Conservation (phyloP, 2,888 invertebrate genomes). For the Synergus gifuensis region DNA sequence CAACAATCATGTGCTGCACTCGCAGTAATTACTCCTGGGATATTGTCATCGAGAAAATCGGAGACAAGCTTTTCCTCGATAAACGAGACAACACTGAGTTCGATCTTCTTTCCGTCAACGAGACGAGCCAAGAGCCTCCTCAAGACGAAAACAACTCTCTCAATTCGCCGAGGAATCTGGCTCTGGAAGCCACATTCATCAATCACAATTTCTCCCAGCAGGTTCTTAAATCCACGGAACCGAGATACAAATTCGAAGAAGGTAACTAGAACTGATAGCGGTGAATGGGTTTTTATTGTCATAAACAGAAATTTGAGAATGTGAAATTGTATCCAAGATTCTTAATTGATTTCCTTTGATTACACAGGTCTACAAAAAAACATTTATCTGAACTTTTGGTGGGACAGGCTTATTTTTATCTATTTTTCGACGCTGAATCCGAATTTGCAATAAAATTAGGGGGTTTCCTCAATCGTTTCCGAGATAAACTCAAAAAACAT, state of each 20-base stretch:
- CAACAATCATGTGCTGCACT: constrained; percentile 99
- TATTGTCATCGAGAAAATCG: constrained; percentile 97
- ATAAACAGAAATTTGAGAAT: no score
- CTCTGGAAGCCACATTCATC: constrained; percentile 98
- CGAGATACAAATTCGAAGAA: constrained; percentile 93
- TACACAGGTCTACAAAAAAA: no score
- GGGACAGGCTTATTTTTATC: no score
- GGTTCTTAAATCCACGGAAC: constrained; percentile 87
- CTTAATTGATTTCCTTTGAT: no score
- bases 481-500: no score
- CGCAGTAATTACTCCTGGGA: constrained; percentile 99
- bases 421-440: no score
- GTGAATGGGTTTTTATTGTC: no score
- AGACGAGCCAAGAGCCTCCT: constrained; percentile 98
- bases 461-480: no score
- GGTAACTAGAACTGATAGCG: constrained; percentile 65
- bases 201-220: constrained; percentile 99
- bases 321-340: no score
- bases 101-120: constrained; percentile 97
- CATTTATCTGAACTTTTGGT: no score
- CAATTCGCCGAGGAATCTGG: constrained; percentile 97
- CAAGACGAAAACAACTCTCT: constrained; percentile 96
- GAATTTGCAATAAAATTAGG: no score
- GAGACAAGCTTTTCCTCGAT: constrained; percentile 97
- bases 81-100: constrained; percentile 99